Conservation (phyloP, 2,888 invertebrate species). For the Folsomia manolachei region DNA sequence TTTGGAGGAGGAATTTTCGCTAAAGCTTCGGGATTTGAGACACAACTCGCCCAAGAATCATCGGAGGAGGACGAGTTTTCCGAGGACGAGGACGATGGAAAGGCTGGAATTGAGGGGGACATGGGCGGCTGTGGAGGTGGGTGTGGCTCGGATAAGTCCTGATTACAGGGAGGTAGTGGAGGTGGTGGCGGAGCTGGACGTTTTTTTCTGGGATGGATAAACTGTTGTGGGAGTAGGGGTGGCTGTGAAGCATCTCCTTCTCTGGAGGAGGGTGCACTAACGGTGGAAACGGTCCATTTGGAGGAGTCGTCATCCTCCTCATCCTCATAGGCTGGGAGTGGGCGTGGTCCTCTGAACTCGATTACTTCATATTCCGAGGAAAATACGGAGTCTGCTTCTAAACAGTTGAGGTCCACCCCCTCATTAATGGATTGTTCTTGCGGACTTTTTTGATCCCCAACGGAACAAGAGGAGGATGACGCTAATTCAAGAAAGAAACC, state of each 20-base stretch:
- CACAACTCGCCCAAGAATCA: conserved; percentile 9
- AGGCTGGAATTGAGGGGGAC: conserved; percentile 30
- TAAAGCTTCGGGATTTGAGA: background rate
- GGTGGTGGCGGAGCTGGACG: background rate
- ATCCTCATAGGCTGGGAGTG: background rate
- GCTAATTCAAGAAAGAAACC: background rate
- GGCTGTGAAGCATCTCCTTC: background rate
- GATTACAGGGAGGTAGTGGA: conserved; percentile 10
- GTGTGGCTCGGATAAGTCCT: conserved; percentile 20
- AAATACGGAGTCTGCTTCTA: too few relatives aligned
- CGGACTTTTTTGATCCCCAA: too few relatives aligned
- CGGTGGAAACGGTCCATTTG: conserved; percentile 5
- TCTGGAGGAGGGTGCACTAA: background rate
- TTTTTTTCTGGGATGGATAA: background rate
- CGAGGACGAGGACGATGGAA: conserved; percentile 30
- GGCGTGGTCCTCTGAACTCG: background rate
- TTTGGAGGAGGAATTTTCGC: too few relatives aligned
- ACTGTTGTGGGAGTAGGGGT: background rate
- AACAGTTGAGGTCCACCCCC: too few relatives aligned
- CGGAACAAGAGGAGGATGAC: background rate
- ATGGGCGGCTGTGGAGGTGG: conserved; percentile 32
- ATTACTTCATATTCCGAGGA: too few relatives aligned
- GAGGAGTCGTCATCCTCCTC: conserved; percentile 11
- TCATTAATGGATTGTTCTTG: too few relatives aligned
- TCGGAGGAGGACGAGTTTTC: conserved; percentile 27